A percentile compares a stretch with the other conserved stretches of the same genome.
Evolutionary conservation across 2,888 invertebrate genomes (phyloP).

Genomic region (Orchesellides sinensis): DNA sequence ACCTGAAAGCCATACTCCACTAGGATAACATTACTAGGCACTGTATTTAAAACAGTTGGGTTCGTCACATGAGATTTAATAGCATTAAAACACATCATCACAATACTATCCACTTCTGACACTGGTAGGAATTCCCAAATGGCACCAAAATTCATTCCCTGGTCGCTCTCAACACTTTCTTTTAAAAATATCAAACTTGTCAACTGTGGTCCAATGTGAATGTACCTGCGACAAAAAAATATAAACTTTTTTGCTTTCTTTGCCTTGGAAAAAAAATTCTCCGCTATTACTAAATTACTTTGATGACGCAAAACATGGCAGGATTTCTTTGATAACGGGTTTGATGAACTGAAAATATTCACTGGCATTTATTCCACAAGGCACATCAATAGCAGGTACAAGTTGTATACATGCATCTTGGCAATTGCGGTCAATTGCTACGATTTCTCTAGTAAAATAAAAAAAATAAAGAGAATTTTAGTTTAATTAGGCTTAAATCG

Average conservation of each 20-base stretch:
- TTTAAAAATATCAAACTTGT: conserved; percentile 79
- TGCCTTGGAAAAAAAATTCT: neutral
- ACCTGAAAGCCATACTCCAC: conserved; percentile 82
- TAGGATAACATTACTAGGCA: conserved; percentile 80
- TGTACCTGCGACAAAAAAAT: conserved; percentile 76
- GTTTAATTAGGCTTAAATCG: no score
- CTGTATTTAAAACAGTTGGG: conserved; percentile 73
- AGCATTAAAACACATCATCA: conserved; percentile 78
- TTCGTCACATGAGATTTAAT: conserved; percentile 76
- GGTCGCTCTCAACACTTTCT: conserved; percentile 75
- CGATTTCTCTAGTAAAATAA: conserved; percentile 78
- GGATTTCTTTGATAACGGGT: conserved; percentile 79
- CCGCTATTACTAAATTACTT: conserved; percentile 76
- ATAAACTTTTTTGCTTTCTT: neutral
- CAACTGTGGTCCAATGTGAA: conserved; percentile 81
- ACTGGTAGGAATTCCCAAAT: conserved; percentile 79
- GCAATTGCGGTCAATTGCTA: conserved; percentile 80
- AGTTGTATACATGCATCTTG: conserved; percentile 79
- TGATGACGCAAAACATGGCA: conserved; percentile 80
- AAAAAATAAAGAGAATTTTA: conserved; percentile 27
- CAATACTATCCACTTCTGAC: conserved; percentile 76
- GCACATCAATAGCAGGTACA: conserved; percentile 79
- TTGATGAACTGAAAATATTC: conserved; percentile 79
- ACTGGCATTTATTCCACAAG: conserved; percentile 76
- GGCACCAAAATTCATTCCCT: conserved; percentile 68